Percentiles rank a stretch among this genome's conserved stretches.
These are phyloP conservation scores for Ostrea denselamellosa DNA, from an alignment of 1,140 invertebrate species.

Conservation along the genomic window DNA sequence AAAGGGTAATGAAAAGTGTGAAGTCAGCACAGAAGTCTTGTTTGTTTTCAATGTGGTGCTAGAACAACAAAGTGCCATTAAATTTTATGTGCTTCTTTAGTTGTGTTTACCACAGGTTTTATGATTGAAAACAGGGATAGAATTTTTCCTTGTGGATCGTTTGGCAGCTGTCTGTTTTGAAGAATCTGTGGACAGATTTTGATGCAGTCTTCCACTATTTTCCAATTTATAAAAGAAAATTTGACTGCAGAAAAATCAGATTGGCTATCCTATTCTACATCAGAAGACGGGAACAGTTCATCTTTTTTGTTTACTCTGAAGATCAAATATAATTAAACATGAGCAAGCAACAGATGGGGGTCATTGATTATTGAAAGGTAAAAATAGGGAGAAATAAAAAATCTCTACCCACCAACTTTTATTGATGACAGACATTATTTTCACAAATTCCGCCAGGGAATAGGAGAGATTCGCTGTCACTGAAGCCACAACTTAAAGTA, in stretches of 20 bases:
- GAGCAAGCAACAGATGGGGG: neutral
- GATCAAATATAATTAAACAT: slow-evolving; percentile 10
- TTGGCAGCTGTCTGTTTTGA: slow-evolving; percentile 16
- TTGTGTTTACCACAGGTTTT: neutral
- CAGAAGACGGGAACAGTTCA: neutral
- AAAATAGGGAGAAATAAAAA: slow-evolving; percentile 24
- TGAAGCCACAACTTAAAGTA: neutral
- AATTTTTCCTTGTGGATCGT: slow-evolving; percentile 3
- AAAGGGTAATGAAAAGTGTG: slow-evolving; percentile 35
- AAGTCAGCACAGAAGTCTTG: neutral
- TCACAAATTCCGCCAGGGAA: slow-evolving; percentile 15
- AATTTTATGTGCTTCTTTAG: neutral
- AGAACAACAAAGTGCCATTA: slow-evolving; percentile 35
- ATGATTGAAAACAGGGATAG: slow-evolving; percentile 19
- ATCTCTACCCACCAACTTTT: neutral
- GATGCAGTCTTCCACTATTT: neutral
- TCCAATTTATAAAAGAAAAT: neutral
- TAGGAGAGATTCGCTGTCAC: neutral
- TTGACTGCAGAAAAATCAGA: neutral
- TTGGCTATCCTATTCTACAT: neutral
- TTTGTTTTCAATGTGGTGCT: slow-evolving; percentile 21
- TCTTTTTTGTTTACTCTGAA: slow-evolving; percentile 1
- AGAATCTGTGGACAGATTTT: slow-evolving; percentile 16
- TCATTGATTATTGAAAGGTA: slow-evolving; percentile 12
- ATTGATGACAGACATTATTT: slow-evolving; percentile 23